These are phyloP conservation scores for Pandemis corylana DNA, from an alignment of 2,888 invertebrate genomes.

Conservation along the genomic window DNA sequence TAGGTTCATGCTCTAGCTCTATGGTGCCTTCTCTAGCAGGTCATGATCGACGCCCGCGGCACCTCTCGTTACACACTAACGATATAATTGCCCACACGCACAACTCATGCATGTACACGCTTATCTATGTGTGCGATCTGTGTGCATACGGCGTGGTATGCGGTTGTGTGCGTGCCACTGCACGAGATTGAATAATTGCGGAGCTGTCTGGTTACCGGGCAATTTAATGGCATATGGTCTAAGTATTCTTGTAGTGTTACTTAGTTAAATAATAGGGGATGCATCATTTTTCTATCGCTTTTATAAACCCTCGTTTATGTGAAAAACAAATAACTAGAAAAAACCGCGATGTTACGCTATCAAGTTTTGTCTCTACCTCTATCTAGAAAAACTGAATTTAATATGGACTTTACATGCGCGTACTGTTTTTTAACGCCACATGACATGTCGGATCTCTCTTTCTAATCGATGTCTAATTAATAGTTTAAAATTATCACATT, in stretches of 20 bases:
- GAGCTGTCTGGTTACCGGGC: slow-evolving; percentile 46
- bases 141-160: not conserved
- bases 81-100: slow-evolving; percentile 69
- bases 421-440: too few species aligned
- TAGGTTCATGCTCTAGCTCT: slow-evolving; percentile 9
- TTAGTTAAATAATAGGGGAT: not conserved
- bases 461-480: too few species aligned
- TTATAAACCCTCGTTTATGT: too few species aligned
- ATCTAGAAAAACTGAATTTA: too few species aligned
- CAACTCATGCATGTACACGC: not conserved
- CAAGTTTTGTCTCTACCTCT: too few species aligned
- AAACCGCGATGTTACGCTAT: too few species aligned
- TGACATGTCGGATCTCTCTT: too few species aligned
- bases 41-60: slow-evolving; percentile 55
- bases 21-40: slow-evolving; percentile 24
- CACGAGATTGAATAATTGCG: slow-evolving; percentile 57
- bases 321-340: too few species aligned
- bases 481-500: too few species aligned
- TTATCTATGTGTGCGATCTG: not conserved
- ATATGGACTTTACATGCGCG: too few species aligned
- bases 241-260: not conserved
- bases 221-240: slow-evolving; percentile 8
- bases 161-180: slow-evolving; percentile 54
- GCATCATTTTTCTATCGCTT: too few species aligned
- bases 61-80: slow-evolving; percentile 74